phyloP scores from a whole-genome alignment of 1,140 invertebrate species.

The Megathymus violae region DNA sequence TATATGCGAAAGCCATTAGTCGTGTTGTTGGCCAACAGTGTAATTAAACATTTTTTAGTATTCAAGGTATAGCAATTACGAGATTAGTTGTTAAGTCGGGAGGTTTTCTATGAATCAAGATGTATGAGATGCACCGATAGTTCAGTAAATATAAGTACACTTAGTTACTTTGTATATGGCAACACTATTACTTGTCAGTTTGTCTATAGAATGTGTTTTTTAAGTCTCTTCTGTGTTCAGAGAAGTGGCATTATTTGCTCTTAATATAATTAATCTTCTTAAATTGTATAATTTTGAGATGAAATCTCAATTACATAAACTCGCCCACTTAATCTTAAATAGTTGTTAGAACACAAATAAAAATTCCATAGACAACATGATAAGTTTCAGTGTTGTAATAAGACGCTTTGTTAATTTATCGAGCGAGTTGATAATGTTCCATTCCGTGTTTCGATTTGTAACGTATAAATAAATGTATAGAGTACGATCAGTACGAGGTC shows the following conservation, averaged over 20 bases:
- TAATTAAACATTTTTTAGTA: slow-evolving; percentile 46
- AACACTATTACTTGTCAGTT: slow-evolving; percentile 5
- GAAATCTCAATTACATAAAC: no score
- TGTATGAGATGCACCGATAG: slow-evolving; percentile 49
- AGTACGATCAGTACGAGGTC: background rate
- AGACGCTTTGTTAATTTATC: slow-evolving; percentile 20
- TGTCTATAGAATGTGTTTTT: no score
- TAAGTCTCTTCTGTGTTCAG: no score
- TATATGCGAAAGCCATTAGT: background rate
- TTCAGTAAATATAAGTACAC: slow-evolving; percentile 55
- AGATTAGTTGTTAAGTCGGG: slow-evolving; percentile 57
- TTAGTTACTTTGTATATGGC: slow-evolving; percentile 19
- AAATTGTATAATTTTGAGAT: no score
- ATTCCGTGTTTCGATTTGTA: slow-evolving; percentile 26
- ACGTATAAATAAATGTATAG: slow-evolving; percentile 18
- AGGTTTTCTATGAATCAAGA: slow-evolving; percentile 50
- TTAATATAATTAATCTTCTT: no score
- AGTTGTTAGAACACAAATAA: no score
- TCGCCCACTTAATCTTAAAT: no score
- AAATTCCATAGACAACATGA: no score
- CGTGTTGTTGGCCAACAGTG: slow-evolving; percentile 38
- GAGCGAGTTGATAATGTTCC: slow-evolving; percentile 16
- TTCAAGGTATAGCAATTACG: slow-evolving; percentile 53
- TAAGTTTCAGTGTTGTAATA: slow-evolving; percentile 13
- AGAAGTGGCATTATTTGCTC: no score